These are phyloP conservation scores for Dascyllus trimaculatus DNA, from an alignment of 2,113 vertebrate genomes.

Conservation along the genomic window DNA sequence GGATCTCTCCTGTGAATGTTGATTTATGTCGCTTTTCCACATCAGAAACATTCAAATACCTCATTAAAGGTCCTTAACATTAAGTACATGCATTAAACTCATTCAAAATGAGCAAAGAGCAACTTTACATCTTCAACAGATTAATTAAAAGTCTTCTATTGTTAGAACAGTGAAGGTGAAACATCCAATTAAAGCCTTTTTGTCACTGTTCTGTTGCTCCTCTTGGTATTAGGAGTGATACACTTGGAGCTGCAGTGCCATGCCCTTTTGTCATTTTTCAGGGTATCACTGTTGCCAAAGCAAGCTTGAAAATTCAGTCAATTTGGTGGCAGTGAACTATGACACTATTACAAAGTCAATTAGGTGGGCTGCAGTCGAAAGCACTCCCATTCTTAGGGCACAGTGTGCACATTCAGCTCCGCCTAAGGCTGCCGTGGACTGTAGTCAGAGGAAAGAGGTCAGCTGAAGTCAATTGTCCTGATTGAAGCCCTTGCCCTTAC, in stretches of 20 bases:
- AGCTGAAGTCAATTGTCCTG: conserved; percentile 72
- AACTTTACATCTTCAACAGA: too few species aligned
- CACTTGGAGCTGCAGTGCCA: conserved; percentile 20
- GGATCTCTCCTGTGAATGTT: neutral
- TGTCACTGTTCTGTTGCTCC: conserved; percentile 21
- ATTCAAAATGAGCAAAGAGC: too few species aligned
- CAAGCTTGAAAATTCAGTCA: conserved; percentile 63
- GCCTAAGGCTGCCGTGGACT: conserved; percentile 42
- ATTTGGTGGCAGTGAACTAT: conserved; percentile 75
- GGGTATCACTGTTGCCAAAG: conserved; percentile 49
- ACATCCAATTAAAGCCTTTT: conserved; percentile 3
- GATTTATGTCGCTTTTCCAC: neutral
- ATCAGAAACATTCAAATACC: too few species aligned
- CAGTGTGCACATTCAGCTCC: conserved; percentile 38
- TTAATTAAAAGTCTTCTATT: too few species aligned
- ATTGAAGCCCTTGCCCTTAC: conserved; percentile 62
- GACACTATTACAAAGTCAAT: conserved; percentile 76
- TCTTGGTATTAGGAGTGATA: conserved; percentile 2
- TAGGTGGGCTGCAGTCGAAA: conserved; percentile 58
- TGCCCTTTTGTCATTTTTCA: conserved; percentile 32
- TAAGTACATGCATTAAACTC: too few species aligned
- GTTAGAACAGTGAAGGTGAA: too few species aligned
- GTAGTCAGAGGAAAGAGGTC: conserved; percentile 60
- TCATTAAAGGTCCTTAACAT: too few species aligned
- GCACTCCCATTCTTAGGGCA: conserved; percentile 47